Evolutionary conservation across 2,797 vertebrate genomes (phyloP), one percentile per base, ranked within the genome.

Genomic region (Ctenosaura bakeri): DNA sequence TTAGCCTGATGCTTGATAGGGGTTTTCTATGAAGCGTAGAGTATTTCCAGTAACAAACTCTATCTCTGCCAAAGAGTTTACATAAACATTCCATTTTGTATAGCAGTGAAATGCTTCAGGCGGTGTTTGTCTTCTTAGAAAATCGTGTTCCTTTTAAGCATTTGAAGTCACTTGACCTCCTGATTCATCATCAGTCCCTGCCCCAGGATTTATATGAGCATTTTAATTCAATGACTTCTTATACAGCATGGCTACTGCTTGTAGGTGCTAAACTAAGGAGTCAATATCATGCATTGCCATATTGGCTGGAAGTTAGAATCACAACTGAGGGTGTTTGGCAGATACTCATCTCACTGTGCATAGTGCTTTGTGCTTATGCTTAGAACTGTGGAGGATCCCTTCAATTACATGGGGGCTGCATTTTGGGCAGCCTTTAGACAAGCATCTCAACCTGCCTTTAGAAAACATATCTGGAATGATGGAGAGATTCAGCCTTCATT

Each of bases 71-170:
- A 42, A 29, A 52, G 3, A 18, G 66, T 89, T 89, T 89, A 42
- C 24, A 24, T 78, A 62, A 56, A 59, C 35, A 52, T 54, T 56
- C n/a, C 78, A 38, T 54, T 85, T 69, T 62, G 50, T 59, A 54
- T n/a, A 89, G 77, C 62, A 85, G 38, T 20, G n/a, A 35, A 89
- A 85, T 76, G 79, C 62, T 79, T 85, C 62, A 85, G 83, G 74
- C 83, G n/a, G 50, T 59, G 4, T 38, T 85, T 89, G n/a, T 76
- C 76, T 76, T 82, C 62, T 66, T 89, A 85, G 76, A 89, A 89
- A 89, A 26, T 38, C 32, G 46, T 52, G 74, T 66, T 79, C 26
- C 56, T 89, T 89, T 79, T 22, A 79, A 85, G 59, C 78, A 52
- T 46, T 84, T 89, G 20, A 78, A 85, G 73, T 78, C 62, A 78